Conservation (phyloP, 2,888 invertebrate species). For the Stenotaenia linearis region DNA sequence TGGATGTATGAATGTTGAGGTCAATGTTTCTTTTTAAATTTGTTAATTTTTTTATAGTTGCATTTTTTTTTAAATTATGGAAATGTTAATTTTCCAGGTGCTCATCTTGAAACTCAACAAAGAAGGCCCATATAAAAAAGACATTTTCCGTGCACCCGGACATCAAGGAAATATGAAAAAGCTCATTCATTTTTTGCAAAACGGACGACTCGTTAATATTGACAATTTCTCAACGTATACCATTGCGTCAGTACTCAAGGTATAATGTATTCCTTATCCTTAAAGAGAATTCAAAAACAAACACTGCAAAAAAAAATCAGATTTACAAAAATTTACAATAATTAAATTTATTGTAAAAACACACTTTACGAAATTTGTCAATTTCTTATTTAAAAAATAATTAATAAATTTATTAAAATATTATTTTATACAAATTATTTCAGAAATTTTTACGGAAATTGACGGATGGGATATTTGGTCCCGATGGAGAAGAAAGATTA, state of each 20-base stretch:
- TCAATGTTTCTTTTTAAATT: not conserved
- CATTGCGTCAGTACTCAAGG: conserved; percentile 92
- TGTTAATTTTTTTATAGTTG: not conserved
- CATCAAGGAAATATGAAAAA: conserved; percentile 93
- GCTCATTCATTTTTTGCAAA: conserved; percentile 81
- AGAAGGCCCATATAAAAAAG: conserved; percentile 85
- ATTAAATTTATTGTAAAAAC: no score
- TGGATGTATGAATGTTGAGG: not conserved
- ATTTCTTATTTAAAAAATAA: no score
- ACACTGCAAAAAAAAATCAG: no score
- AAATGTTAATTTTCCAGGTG: conserved; percentile 58
- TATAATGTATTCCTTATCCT: no score
- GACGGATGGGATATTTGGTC: conserved; percentile 92
- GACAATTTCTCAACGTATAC: conserved; percentile 96
- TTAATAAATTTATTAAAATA: not conserved
- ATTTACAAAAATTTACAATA: no score
- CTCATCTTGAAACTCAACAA: conserved; percentile 88
- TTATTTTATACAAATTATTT: conserved; percentile 31
- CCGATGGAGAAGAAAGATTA: conserved; percentile 80
- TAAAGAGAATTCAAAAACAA: conserved; percentile 24
- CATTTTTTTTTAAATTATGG: not conserved
- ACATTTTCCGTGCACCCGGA: conserved; percentile 91
- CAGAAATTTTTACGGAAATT: conserved; percentile 91
- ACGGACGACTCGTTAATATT: conserved; percentile 81
- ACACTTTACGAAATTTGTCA: no score